Evolutionary conservation across 2,888 invertebrate species (phyloP).

Genomic region (Adineta ricciae): DNA sequence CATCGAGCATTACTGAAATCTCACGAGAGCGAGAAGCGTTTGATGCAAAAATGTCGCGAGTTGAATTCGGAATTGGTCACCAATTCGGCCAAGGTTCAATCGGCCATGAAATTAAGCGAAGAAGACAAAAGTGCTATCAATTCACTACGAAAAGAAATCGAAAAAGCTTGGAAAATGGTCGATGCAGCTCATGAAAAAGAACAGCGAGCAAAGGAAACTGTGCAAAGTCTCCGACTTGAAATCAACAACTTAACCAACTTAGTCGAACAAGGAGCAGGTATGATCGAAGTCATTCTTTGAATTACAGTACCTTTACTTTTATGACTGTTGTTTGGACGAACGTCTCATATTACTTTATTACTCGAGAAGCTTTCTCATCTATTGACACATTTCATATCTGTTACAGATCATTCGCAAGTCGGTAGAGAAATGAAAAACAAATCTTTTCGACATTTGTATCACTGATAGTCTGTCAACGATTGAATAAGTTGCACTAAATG

Average conservation of each 20-base stretch:
- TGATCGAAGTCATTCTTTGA: slow-evolving; percentile 38
- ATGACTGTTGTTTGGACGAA: too few relatives aligned
- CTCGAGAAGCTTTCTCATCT: too few relatives aligned
- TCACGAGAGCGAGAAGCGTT: slow-evolving; percentile 54
- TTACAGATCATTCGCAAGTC: too few relatives aligned
- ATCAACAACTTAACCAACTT: slow-evolving; percentile 62
- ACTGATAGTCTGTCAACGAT: too few relatives aligned
- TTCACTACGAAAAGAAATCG: slow-evolving; percentile 50
- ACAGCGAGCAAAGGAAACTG: slow-evolving; percentile 62
- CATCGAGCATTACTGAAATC: slow-evolving; percentile 58
- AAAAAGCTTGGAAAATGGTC: slow-evolving; percentile 58
- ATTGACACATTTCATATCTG: too few relatives aligned
- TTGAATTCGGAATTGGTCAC: slow-evolving; percentile 54
- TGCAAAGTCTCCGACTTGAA: slow-evolving; percentile 64
- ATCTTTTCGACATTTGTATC: too few relatives aligned
- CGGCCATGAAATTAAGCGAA: slow-evolving; percentile 51
- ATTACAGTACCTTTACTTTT: too few relatives aligned
- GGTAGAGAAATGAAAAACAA: too few relatives aligned
- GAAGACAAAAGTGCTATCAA: slow-evolving; percentile 54
- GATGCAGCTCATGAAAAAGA: slow-evolving; percentile 69
- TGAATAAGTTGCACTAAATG: too few relatives aligned
- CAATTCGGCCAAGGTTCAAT: slow-evolving; percentile 51
- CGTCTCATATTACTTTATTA: too few relatives aligned
- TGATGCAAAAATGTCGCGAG: slow-evolving; percentile 52
- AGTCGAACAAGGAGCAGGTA: slow-evolving; percentile 61